Conservation (phyloP, 2,113 vertebrate genomes). For the Bubo bubo region DNA sequence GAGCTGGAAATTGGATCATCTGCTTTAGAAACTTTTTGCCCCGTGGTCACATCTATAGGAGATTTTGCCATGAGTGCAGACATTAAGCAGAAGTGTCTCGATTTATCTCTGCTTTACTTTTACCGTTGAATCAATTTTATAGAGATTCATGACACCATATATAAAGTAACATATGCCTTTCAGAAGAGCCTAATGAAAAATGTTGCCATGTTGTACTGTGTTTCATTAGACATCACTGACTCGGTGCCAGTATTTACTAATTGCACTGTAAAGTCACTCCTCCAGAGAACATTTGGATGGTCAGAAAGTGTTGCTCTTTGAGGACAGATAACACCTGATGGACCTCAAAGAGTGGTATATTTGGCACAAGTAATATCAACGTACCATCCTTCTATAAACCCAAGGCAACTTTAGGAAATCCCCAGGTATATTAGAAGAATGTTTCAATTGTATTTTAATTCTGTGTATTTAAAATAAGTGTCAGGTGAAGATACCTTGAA, state of each 20-base stretch:
- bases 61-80: not conserved
- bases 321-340: not conserved
- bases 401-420: not conserved
- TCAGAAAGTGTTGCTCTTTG: not conserved
- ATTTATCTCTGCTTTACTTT: not conserved
- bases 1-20: not conserved
- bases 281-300: not conserved
- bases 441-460: not conserved
- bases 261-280: not conserved
- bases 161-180: not conserved
- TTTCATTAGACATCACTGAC: not conserved
- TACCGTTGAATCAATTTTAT: not conserved
- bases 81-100: too few relatives aligned
- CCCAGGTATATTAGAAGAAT: not conserved
- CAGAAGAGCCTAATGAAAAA: not conserved
- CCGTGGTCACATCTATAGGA: fast-evolving
- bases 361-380: not conserved
- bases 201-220: too few relatives aligned
- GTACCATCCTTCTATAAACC: fast-evolving
- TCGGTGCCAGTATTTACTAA: not conserved
- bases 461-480: not conserved
- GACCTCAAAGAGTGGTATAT: not conserved
- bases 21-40: not conserved
- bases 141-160: not conserved
- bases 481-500: not conserved